Conservation (phyloP, 2,113 vertebrate species). For the Bettongia penicillata region DNA sequence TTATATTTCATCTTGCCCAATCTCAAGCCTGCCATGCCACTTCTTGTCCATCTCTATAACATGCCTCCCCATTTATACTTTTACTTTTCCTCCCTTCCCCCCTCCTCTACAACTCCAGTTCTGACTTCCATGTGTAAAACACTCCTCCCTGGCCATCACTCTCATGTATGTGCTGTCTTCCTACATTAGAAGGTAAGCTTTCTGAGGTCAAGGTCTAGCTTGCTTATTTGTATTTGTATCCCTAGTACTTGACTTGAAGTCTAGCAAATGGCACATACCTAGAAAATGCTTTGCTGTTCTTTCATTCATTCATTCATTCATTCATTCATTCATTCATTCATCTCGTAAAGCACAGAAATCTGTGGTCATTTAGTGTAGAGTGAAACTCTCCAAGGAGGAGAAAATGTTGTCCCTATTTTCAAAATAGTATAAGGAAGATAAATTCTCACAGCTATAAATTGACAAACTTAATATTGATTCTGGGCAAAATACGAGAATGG, state of each 20-base stretch:
- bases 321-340: not conserved
- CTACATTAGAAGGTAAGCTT: not conserved
- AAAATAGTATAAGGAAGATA: not conserved
- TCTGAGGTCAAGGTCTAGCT: not conserved
- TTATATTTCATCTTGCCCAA: not conserved
- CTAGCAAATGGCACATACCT: not conserved
- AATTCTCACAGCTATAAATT: not conserved
- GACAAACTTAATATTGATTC: not conserved
- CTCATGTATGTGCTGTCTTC: not conserved
- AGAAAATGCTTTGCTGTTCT: not conserved
- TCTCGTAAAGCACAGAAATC: not conserved
- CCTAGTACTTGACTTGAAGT: not conserved
- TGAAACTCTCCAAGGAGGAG: not conserved
- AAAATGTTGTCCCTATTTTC: not conserved
- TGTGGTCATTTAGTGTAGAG: not conserved
- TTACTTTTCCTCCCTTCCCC: not conserved
- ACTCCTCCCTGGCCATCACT: not conserved
- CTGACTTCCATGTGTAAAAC: not conserved
- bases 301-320: not conserved
- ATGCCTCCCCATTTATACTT: not conserved
- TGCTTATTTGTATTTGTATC: not conserved
- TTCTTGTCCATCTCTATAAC: not conserved
- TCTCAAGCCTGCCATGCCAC: not conserved
- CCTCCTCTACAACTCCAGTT: not conserved
- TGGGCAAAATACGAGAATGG: not conserved